phyloP scores from a whole-genome alignment of 2,797 vertebrate genomes.

The Myotis findleyi region DNA sequence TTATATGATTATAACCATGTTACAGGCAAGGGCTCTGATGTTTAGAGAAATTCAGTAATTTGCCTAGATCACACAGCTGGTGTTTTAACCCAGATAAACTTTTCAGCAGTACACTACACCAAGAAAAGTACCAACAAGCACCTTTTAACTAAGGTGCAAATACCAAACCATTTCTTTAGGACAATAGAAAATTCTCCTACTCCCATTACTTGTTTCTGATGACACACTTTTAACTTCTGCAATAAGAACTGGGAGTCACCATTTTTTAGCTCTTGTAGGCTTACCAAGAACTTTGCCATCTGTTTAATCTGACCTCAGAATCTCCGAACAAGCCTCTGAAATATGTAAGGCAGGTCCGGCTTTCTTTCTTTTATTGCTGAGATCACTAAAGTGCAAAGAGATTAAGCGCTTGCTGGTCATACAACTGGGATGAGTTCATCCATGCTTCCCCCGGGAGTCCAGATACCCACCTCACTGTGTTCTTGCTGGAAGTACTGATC shows the following conservation, averaged over 20 bases:
- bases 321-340: background rate
- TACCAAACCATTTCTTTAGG: background rate
- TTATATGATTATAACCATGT: background rate
- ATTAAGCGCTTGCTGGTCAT: background rate
- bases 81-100: conserved; percentile 34
- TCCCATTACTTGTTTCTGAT: background rate
- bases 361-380: background rate
- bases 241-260: background rate
- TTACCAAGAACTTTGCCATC: background rate
- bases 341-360: background rate
- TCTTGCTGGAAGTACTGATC: background rate
- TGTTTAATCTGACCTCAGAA: background rate
- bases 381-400: background rate
- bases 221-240: background rate
- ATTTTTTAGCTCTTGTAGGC: background rate
- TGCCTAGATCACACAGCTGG: background rate
- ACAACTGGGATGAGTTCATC: background rate
- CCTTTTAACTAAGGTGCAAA: background rate
- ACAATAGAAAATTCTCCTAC: background rate
- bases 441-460: background rate
- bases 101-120: background rate
- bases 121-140: background rate
- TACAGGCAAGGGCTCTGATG: background rate
- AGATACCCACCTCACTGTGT: background rate
- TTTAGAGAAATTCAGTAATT: background rate